Base-by-base conservation (phyloP, 2,888 invertebrate genomes). In the Eurytoma californica region DNA sequence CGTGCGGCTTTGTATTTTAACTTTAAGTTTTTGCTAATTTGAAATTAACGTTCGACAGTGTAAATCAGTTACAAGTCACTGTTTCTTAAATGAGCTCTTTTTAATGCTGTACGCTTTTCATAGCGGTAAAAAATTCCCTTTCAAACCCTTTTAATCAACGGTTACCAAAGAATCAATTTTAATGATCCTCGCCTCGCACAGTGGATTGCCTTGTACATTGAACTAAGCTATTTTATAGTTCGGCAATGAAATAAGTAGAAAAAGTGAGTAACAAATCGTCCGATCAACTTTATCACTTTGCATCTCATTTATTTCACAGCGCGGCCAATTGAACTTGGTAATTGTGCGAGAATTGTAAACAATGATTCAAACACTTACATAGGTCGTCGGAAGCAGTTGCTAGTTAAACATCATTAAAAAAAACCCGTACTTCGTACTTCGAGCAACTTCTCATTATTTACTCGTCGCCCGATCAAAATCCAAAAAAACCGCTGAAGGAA, bases 291-390 rank as follows among this genome's bases (percentile, higher is more conserved):
- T n/a, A 60, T 18, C 30, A 13, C 30, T 74, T 58, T 60, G 5
- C 61, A 5, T 66, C 49, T 47, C 58, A 80, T 72, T 76, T 80
- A 63, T 76, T 63, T 47, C 49, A 20, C 65, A n/a, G 39, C 18
- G 57, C 24, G 4, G 28, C n/a, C 73, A 60, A 73, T 80, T 80
- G 58, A 70, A 80, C 51, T 80, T 80, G 80, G 49, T 74, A 70
- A 80, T 80, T 70, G 65, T 80, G 80, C 53, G 80, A 80, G 72
- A 72, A 60, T 9, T 13, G 30, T 18, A 14, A 70, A 74, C 74
- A 74, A 79, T 74, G 74, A 72, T 79, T 79, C 58, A 69, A 51
- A 74, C 79, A 70, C 65, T 74, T 49, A 58, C 61, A 39, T 57
- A 47, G 16, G 7, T 4, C 7, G 16, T 30, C 30, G 58, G 67